Evolutionary conservation across 1,140 invertebrate genomes (phyloP), one percentile per base, ranked within the genome.

Genomic region (Branchinecta lindahli): DNA sequence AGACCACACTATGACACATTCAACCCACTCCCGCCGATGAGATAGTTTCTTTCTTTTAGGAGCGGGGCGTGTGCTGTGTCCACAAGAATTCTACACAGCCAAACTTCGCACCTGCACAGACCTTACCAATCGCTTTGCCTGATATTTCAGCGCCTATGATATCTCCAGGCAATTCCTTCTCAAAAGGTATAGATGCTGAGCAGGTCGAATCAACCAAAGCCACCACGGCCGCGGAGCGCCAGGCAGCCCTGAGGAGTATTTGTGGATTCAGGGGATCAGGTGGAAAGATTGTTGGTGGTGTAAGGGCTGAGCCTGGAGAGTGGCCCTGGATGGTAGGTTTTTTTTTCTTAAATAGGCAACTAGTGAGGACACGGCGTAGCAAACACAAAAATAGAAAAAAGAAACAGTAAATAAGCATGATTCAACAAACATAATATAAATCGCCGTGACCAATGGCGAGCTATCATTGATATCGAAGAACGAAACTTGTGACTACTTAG

Each of bases 321-420:
- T 92, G 89, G 85, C 90, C 90, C 21, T 92, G 89, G 89, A 89
- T 92, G 45, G 81, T 81, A 74, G 78, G 77, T 74, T 65, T 71
- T 68, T 10, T 66, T 7, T 71, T 21, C 18, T 12, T 18, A 66
- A 18, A 12, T 71, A 9, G 44, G 1, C 15, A 45, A 8, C 18
- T 46, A 33, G 33, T 67, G 15, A 21, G 7, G 44, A 15, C 67
- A 21, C 44, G n/a, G 8, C 33, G 18, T 18, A 68, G 45, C 45
- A 68, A 68, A 44, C 61, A 45, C n/a, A 69, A 45, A 68, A 47
- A 45, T 12, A 15, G 47, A 68, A n/a, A n/a, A n/a, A n/a, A n/a
- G n/a, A n/a, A n/a, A n/a, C n/a, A n/a, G n/a, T n/a, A n/a, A n/a
- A n/a, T 46, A 44, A 15, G 20, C 12, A 67, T 67, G 12, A 12